Evolutionary conservation across 2,113 vertebrate genomes (phyloP).

Genomic region (Lepus americanus): DNA sequence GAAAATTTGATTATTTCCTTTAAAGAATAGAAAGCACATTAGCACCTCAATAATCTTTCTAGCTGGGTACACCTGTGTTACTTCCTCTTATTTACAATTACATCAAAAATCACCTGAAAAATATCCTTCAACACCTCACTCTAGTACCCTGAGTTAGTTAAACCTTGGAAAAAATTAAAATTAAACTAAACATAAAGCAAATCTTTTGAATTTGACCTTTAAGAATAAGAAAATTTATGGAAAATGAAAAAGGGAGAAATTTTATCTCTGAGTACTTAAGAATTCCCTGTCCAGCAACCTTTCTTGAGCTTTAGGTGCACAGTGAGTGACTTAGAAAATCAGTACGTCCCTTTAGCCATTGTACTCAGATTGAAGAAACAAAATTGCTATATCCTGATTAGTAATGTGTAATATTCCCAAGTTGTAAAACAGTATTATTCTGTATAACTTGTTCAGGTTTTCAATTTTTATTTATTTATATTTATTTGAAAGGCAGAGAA

Average conservation of each 20-base stretch:
- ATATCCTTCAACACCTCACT: background rate
- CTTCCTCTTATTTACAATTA: background rate
- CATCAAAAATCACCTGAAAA: background rate
- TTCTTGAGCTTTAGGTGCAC: background rate
- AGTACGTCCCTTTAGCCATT: background rate
- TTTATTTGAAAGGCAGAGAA: no score
- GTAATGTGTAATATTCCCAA: background rate
- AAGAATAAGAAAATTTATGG: background rate
- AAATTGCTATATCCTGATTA: background rate
- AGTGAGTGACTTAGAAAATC: background rate
- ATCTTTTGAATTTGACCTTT: background rate
- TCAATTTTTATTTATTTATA: no score
- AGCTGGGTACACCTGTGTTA: background rate
- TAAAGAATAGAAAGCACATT: background rate
- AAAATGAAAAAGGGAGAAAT: background rate
- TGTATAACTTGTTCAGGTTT: no score
- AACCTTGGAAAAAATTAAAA: background rate
- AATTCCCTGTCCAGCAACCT: background rate
- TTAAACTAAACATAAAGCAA: background rate
- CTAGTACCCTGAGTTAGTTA: background rate
- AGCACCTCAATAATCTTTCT: background rate
- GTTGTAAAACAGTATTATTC: background rate
- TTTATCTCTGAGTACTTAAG: background rate
- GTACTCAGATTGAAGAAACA: background rate
- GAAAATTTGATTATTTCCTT: background rate